Evolutionary conservation across 2,797 vertebrate species (phyloP), one percentile per base, ranked within the genome.

Genomic region (Myotis planiceps): DNA sequence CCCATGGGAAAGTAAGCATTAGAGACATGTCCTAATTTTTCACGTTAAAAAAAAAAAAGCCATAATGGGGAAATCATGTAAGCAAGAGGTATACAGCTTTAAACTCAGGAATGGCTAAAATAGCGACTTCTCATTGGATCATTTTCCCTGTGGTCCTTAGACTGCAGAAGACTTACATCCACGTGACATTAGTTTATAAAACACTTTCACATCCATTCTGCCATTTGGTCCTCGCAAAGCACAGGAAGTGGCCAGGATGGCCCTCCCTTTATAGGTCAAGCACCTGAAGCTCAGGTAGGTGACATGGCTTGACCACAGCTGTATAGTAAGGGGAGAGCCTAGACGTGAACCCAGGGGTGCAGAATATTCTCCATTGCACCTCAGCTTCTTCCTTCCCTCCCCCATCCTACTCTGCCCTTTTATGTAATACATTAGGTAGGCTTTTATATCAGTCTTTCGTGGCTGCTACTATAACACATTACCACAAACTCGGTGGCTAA

Each of bases 21-120:
- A 84, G 85, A 97, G 84, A 90, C 60, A 92, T 89, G 91, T 74
- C 68, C 74, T 92, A 86, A 95, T 95, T 95, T 96, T 96, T 96
- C 94, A 80, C 21, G 84, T 13, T 0, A 0, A 96, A 97, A 96
- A 97, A 51, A 88, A 82, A 45, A 45, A 45, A 95, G 71, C 76
- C 21, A 23, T 0, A 92, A 88, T 82, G 88, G 53, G 27, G 86
- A 92, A 97, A 94, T 60, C 55, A 37, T 53, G 63, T 75, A 93
- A 53, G 72, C 53, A 14, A 37, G 53, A 88, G 65, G 6, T 29
- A 9, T 32, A 89, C 92, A 75, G 42, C 45, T 96, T 80, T 94
- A 37, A 92, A 84, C 71, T 84, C 53, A 90, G 69, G 34, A 95
- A 91, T 91, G 27, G 89, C 71, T 78, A 42, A 63, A 32, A 29